Conservation (phyloP, 2,113 vertebrate species). For the Bungarus multicinctus region DNA sequence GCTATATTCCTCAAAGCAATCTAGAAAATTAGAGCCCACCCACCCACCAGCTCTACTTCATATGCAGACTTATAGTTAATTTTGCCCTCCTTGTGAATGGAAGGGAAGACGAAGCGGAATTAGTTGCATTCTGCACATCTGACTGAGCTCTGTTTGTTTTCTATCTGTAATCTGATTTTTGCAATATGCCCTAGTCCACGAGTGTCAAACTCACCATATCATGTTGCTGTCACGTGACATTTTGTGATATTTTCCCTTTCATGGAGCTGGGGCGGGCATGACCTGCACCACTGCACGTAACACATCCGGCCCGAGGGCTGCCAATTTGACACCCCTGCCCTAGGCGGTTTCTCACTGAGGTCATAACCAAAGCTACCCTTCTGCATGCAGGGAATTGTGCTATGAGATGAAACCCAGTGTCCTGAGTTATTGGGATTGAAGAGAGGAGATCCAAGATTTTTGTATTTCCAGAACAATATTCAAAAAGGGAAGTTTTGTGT, state of each 20-base stretch:
- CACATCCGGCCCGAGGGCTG: too few species aligned
- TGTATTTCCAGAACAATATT: neutral
- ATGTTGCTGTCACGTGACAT: too few species aligned
- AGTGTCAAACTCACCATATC: too few species aligned
- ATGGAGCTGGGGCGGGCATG: too few species aligned
- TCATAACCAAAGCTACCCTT: slow-evolving; percentile 42
- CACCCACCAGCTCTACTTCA: neutral
- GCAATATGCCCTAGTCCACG: slow-evolving; percentile 22
- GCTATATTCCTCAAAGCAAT: neutral
- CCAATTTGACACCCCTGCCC: too few species aligned
- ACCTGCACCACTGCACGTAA: too few species aligned
- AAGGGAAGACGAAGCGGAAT: neutral
- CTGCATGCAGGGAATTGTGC: slow-evolving; percentile 39
- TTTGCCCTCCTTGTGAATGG: neutral
- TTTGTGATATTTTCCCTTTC: too few species aligned
- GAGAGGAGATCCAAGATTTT: neutral
- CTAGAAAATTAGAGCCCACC: neutral
- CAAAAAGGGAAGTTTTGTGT: neutral
- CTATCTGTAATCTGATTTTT: slow-evolving; percentile 25
- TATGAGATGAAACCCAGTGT: slow-evolving; percentile 28
- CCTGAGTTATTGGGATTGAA: neutral
- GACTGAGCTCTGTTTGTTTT: neutral
- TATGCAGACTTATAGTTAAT: slow-evolving; percentile 8
- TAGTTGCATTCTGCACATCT: neutral
- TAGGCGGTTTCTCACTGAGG: slow-evolving; percentile 7